These are phyloP conservation scores for Hipposideros larvatus DNA, from an alignment of 2,797 vertebrate species.

Conservation along the genomic window DNA sequence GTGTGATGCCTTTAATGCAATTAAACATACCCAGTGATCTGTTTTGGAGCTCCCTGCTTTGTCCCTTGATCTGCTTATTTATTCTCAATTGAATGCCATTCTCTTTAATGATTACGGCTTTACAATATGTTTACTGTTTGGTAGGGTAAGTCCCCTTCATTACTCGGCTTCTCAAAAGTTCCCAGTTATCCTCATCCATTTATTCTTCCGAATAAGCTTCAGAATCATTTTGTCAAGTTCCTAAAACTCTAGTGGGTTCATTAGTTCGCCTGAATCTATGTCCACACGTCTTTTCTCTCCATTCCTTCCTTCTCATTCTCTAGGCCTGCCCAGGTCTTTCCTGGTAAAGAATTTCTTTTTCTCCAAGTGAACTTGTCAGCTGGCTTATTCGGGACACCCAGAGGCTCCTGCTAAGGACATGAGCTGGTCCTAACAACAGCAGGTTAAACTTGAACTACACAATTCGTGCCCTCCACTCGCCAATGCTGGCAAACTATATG, in stretches of 20 bases:
- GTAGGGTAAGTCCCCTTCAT: neutral
- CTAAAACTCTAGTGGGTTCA: neutral
- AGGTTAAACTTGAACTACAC: neutral
- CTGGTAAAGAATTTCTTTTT: neutral
- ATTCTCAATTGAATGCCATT: neutral
- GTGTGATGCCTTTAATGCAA: neutral
- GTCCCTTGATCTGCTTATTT: neutral
- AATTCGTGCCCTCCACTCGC: accelerated
- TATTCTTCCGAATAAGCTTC: neutral
- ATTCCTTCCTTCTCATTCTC: neutral
- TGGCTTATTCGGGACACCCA: neutral
- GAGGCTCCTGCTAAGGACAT: neutral
- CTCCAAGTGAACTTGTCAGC: neutral
- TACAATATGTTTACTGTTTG: accelerated
- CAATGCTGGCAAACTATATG: neutral
- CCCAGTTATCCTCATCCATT: no score
- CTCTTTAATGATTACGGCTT: neutral
- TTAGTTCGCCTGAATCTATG: neutral
- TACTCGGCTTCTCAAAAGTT: neutral
- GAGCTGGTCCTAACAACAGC: neutral
- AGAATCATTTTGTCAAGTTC: neutral
- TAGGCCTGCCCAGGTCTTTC: neutral
- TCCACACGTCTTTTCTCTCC: neutral
- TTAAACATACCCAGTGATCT: accelerated
- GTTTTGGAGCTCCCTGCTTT: neutral